Evolutionary conservation across 1,140 invertebrate species (phyloP).

Genomic region (Diachasma alloeum): DNA sequence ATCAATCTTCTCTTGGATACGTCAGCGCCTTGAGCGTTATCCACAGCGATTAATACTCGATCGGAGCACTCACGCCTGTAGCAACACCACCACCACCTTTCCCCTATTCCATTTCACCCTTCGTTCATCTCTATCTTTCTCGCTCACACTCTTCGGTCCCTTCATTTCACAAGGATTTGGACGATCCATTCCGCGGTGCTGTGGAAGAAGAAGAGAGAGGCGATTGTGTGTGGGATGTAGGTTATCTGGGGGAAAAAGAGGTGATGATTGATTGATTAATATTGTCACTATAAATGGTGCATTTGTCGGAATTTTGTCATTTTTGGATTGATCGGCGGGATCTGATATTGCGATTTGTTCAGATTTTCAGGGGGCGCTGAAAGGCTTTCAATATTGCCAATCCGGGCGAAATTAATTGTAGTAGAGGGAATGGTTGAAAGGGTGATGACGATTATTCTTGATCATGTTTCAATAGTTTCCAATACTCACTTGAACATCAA

Average conservation of each 20-base stretch:
- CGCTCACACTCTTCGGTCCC: background rate
- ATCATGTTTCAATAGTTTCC: too few relatives aligned
- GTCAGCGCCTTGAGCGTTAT: constrained; percentile 27
- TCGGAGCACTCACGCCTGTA: constrained; percentile 21
- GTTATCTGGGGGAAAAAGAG: background rate
- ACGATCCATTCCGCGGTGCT: background rate
- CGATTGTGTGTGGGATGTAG: background rate
- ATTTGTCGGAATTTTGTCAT: background rate
- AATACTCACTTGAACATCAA: too few relatives aligned
- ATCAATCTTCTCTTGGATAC: constrained; percentile 34
- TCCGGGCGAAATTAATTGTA: too few relatives aligned
- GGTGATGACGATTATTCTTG: too few relatives aligned
- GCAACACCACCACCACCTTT: background rate
- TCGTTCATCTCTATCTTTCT: background rate
- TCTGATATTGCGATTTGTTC: background rate
- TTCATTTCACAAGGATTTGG: background rate
- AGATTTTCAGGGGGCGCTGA: background rate
- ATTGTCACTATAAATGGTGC: background rate
- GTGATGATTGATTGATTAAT: background rate
- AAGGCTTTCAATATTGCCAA: too few relatives aligned
- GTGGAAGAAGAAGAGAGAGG: background rate
- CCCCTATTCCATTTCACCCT: background rate
- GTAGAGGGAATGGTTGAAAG: too few relatives aligned
- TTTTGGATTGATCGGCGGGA: background rate
- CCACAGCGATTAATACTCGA: constrained; percentile 36